These are phyloP conservation scores for Drosophila atripex DNA, from an alignment of 2,888 invertebrate species.

Conservation along the genomic window DNA sequence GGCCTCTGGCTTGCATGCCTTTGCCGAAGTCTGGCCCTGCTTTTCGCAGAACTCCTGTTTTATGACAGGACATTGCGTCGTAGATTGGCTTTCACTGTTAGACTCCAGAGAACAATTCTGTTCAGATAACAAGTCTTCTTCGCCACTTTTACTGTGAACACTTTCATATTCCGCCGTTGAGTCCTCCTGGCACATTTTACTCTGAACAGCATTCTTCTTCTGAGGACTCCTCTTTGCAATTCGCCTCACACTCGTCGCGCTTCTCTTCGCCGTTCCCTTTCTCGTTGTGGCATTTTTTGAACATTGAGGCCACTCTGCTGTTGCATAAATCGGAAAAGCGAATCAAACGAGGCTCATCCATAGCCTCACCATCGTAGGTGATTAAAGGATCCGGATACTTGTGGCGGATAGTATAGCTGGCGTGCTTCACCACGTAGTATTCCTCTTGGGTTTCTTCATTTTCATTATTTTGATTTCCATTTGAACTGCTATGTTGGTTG, in stretches of 20 bases:
- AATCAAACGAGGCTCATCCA: slow-evolving; percentile 51
- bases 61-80: background rate
- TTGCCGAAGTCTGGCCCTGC: background rate
- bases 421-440: background rate
- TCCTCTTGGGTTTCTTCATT: background rate
- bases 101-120: too few species aligned
- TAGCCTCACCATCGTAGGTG: slow-evolving; percentile 62
- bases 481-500: background rate
- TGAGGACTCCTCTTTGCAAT: background rate
- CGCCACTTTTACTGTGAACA: background rate
- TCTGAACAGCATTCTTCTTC: too few species aligned
- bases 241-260: background rate
- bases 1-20: background rate
- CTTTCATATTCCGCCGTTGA: background rate
- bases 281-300: background rate
- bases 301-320: background rate
- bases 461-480: too few species aligned
- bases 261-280: background rate
- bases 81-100: too few species aligned
- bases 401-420: slow-evolving; percentile 49
- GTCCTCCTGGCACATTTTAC: too few species aligned
- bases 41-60: background rate
- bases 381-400: slow-evolving; percentile 54
- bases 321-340: slow-evolving; percentile 43
- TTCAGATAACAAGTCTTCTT: background rate